Base-by-base conservation (phyloP, 2,797 vertebrate genomes). In the Garrulus glandarius region DNA sequence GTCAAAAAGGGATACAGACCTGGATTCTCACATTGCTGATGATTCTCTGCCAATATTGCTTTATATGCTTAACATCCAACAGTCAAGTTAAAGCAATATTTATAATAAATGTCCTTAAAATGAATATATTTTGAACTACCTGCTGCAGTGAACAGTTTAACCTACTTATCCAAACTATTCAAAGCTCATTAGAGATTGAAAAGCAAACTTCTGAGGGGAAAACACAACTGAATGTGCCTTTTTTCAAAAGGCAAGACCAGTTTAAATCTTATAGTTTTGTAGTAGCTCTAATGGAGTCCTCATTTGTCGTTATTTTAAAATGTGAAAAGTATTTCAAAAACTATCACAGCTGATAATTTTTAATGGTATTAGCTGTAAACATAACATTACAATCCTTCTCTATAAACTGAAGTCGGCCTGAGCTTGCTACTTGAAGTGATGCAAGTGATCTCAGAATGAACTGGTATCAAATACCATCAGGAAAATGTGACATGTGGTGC, bases 41-140 rank as follows among this genome's bases (percentile, higher is more conserved):
- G 44, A n/a, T n/a, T 37, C 64, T 34, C 82, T 86, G 81, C 52
- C 79, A 90, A 47, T 76, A 69, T 2, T 72, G 84, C 76, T 84
- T 97, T 92, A 95, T 36, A 56, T 12, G 70, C 56, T 92, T 92
- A 92, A 74, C 77, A 89, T 90, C 23, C 87, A 82, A 72, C 80
- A 92, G 93, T 49, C 84, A 92, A 71, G 91, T 95, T 93, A 94
- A 61, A 91, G 74, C 24, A 82, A 23, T 52, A 84, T 74, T 75
- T 78, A 89, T 53, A 39, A 82, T 15, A 84, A 72, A 79, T 63
- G 43, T 67, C 82, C 53, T 86, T 80, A 84, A 8, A 81, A 63
- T 16, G 7, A 75, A 65, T 0, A 2, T n/a, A 82, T 61, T 84
- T 84, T 76, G 70, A 29, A 67, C 69, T 63, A 84, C 47, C 27